These are phyloP conservation scores for Eubasilissa splendida DNA, from an alignment of 2,888 invertebrate genomes.

Conservation along the genomic window DNA sequence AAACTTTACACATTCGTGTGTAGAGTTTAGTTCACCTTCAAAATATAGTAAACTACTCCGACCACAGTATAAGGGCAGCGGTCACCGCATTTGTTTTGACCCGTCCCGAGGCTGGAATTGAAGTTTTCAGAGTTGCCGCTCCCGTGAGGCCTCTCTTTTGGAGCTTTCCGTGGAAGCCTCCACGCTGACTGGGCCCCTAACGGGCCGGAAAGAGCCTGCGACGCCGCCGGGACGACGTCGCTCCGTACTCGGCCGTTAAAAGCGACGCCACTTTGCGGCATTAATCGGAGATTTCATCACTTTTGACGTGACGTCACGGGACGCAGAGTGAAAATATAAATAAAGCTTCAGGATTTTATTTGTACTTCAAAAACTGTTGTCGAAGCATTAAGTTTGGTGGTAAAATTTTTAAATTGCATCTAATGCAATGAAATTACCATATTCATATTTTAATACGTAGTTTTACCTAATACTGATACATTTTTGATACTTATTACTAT, in stretches of 20 bases:
- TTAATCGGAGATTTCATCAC: slow-evolving; percentile 34
- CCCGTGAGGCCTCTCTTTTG: slow-evolving; percentile 15
- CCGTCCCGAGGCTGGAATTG: background rate
- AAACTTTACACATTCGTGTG: too few relatives aligned
- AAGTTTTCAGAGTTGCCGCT: slow-evolving; percentile 11
- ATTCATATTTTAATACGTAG: too few relatives aligned
- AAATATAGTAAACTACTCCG: background rate
- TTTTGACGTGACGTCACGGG: slow-evolving; percentile 15
- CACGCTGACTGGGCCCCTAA: slow-evolving; percentile 49
- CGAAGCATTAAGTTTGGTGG: background rate
- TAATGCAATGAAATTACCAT: too few relatives aligned
- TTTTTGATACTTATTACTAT: too few relatives aligned
- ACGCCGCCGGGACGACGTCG: slow-evolving; percentile 14
- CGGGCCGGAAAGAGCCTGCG: slow-evolving; percentile 50
- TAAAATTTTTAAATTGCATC: background rate
- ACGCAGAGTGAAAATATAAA: background rate
- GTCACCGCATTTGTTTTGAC: background rate
- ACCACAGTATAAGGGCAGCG: background rate
- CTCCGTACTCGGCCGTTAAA: background rate
- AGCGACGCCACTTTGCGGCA: slow-evolving; percentile 23
- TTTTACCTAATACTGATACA: too few relatives aligned
- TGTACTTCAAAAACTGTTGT: too few relatives aligned
- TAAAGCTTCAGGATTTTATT: too few relatives aligned
- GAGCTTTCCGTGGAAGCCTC: slow-evolving; percentile 29
- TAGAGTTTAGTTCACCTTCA: too few relatives aligned